Evolutionary conservation across 1,140 invertebrate genomes (phyloP), one percentile per base, ranked within the genome.

Genomic region (Heliothis subflexa): DNA sequence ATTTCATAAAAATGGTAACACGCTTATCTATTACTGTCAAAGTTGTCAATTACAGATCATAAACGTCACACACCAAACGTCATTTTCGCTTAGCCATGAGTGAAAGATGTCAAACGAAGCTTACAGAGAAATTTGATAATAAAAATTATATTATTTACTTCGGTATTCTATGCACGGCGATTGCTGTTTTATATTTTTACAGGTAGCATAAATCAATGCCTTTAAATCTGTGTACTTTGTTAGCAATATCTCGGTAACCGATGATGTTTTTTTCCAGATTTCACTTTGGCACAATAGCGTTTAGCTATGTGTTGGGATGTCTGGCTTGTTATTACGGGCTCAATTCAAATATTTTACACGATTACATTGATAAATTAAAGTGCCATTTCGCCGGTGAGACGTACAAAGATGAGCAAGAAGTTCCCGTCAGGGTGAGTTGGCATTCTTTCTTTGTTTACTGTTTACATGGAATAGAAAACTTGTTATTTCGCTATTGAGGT

Each of bases 41-140:
- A 13, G 14, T 18, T 55, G 70, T 25, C 28, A 52, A 61, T 16
- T 54, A 45, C 21, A 62, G 45, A 40, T 47, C 62, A 21, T 57
- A 64, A 57, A 52, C 14, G 25, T 74, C 57, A 61, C 14, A 70
- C 59, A 73, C 78, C 72, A 81, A 84, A 83, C 83, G 88, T 91
- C 89, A 91, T 89, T 88, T 85, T 89, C 86, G 82, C 82, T 78
- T 88, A 92, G 87, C 90, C 93, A 94, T 94, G 93, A 94, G 90
- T 91, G 93, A 94, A 93, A 92, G 91, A 93, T 93, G 93, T 94
- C 93, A 94, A 89, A 91, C 82, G 74, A 89, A 92, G 88, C 90
- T 92, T 88, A 85, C 81, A 88, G 87, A 90, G 84, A 91, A 92
- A 88, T 89, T 89, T 90, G 85, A 89, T 88, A 93, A 92, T 91